These are phyloP conservation scores for Halichondria panicea DNA, from an alignment of 37 sponge, comb jelly and placozoan genomes.

Conservation along the genomic window DNA sequence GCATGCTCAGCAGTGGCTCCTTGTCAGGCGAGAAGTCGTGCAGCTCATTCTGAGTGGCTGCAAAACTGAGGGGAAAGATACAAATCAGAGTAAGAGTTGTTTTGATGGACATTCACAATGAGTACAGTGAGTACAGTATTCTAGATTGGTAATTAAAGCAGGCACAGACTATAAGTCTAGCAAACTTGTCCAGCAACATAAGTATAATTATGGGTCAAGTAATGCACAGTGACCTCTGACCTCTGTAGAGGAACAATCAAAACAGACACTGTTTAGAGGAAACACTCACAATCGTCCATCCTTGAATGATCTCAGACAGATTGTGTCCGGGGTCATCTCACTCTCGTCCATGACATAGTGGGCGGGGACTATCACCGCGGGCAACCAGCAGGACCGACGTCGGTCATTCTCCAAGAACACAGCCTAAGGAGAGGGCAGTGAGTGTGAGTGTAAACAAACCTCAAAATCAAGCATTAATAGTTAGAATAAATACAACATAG, in stretches of 20 bases:
- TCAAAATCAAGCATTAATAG: neutral
- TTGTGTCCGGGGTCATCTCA: slow-evolving; percentile 48
- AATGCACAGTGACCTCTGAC: too few relatives aligned
- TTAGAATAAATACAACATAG: neutral
- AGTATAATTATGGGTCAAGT: too few relatives aligned
- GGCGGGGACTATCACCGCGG: slow-evolving; percentile 77
- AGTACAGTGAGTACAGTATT: neutral
- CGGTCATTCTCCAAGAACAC: slow-evolving; percentile 79
- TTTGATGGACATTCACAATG: neutral
- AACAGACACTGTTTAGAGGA: neutral
- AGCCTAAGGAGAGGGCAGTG: slow-evolving; percentile 13
- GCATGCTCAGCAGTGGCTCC: slow-evolving; percentile 70
- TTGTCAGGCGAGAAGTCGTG: slow-evolving; percentile 67
- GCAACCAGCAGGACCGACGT: slow-evolving; percentile 65
- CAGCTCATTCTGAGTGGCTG: slow-evolving; percentile 48
- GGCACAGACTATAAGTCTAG: too few relatives aligned
- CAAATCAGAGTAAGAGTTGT: neutral
- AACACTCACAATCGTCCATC: slow-evolving; percentile 91
- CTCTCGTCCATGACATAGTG: slow-evolving; percentile 59
- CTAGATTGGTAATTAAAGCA: too few relatives aligned
- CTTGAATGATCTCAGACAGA: slow-evolving; percentile 84
- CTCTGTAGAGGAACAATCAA: too few relatives aligned
- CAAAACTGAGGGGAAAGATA: slow-evolving; percentile 62
- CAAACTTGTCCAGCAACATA: too few relatives aligned
- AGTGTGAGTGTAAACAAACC: neutral